phyloP scores from a whole-genome alignment of 2,797 vertebrate species.

The Nyctalus aviator region DNA sequence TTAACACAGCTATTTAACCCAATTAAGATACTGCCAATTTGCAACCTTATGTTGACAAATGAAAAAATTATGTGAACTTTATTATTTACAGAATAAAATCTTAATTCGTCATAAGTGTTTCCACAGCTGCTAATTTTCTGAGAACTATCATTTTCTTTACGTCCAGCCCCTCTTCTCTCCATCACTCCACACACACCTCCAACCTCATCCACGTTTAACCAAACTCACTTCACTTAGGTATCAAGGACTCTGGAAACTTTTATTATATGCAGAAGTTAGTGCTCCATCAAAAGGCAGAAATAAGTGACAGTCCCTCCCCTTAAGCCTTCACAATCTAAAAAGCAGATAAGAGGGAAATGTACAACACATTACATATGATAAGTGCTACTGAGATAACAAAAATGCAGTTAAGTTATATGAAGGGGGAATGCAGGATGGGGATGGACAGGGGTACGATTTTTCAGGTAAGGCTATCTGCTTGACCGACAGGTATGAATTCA shows the following conservation, averaged over 20 bases:
- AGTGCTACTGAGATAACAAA: constrained; percentile 1
- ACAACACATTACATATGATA: neutral
- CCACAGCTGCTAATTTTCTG: constrained; percentile 42
- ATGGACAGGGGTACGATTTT: neutral
- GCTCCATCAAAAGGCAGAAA: constrained; percentile 19
- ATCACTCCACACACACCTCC: neutral
- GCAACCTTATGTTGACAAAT: constrained; percentile 21
- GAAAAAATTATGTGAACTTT: constrained; percentile 26
- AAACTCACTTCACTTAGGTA: neutral
- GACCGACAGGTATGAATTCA: neutral
- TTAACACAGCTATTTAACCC: constrained; percentile 37
- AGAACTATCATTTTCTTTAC: neutral
- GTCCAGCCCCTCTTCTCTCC: neutral
- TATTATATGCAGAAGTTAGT: neutral
- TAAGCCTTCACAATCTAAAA: neutral
- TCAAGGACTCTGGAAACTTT: neutral
- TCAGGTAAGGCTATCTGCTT: neutral
- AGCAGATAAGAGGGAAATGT: neutral
- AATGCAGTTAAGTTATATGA: neutral
- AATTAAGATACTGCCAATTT: neutral
- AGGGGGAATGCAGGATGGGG: neutral
- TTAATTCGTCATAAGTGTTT: constrained; percentile 35
- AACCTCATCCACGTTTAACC: neutral
- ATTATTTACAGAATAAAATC: constrained; percentile 55
- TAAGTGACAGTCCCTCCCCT: neutral